phyloP scores from a whole-genome alignment of 2,797 vertebrate species.

The Acanthornis magna region DNA sequence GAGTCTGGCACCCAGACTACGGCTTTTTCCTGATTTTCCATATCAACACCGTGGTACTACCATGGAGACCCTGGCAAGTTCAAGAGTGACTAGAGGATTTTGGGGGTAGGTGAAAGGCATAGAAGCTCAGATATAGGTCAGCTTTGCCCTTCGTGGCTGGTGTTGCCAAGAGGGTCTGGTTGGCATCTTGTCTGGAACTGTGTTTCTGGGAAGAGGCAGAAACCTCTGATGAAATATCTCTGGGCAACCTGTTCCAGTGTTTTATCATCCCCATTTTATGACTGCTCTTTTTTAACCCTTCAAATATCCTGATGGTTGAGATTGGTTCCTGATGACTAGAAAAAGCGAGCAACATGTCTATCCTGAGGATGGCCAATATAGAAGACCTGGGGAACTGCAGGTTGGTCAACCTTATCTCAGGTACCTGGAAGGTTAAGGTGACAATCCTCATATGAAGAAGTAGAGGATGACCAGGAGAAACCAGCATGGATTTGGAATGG shows the following conservation, averaged over 20 bases:
- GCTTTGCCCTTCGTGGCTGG: background rate
- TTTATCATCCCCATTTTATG: background rate
- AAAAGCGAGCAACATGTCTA: background rate
- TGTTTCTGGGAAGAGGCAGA: background rate
- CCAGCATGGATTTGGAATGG: background rate
- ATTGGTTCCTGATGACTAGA: background rate
- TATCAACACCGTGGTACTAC: background rate
- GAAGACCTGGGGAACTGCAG: background rate
- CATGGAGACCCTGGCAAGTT: background rate
- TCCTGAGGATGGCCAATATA: background rate
- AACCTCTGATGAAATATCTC: background rate
- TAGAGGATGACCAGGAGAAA: background rate
- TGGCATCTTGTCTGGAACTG: background rate
- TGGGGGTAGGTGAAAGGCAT: background rate
- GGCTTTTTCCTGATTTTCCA: background rate
- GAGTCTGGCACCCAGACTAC: background rate
- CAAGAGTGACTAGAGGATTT: background rate
- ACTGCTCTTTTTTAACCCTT: background rate
- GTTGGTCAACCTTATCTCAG: background rate
- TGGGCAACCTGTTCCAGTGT: background rate
- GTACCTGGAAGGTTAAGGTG: background rate
- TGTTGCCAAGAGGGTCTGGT: background rate
- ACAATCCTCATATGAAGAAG: background rate
- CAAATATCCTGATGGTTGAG: background rate
- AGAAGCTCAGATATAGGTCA: background rate